Percentiles rank a stretch among this genome's conserved stretches.
phyloP scores from a whole-genome alignment of 2,888 invertebrate species.

The Dynastes maya region DNA sequence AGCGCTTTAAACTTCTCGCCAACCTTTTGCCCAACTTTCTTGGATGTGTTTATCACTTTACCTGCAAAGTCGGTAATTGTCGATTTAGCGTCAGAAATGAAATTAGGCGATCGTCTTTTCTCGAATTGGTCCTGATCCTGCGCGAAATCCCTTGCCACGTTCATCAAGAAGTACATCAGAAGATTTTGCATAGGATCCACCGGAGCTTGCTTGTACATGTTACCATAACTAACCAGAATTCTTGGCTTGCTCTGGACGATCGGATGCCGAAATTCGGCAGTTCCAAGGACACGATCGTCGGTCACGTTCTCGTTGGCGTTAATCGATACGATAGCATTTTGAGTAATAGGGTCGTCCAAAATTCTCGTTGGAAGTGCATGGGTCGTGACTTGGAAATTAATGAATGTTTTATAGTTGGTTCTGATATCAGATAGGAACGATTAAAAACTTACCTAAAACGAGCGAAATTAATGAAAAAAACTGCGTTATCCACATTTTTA shows the following conservation, averaged over 20 bases:
- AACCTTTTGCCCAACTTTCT: slow-evolving; percentile 21
- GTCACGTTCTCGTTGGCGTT: slow-evolving; percentile 9
- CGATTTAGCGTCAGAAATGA: slow-evolving; percentile 34
- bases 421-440: not conserved
- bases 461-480: slow-evolving; percentile 44
- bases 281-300: slow-evolving; percentile 4
- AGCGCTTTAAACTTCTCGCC: slow-evolving; percentile 23
- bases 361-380: slow-evolving; percentile 16
- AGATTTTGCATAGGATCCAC: slow-evolving; percentile 47
- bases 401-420: not conserved
- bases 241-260: slow-evolving; percentile 41
- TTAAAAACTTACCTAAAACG: slow-evolving; percentile 31
- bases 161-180: slow-evolving; percentile 48
- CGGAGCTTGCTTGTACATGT: slow-evolving; percentile 45
- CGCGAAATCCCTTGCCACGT: slow-evolving; percentile 47
- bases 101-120: slow-evolving; percentile 44
- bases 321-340: slow-evolving; percentile 27
- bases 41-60: slow-evolving; percentile 40
- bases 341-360: slow-evolving; percentile 17
- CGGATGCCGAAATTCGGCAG: not conserved
- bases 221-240: slow-evolving; percentile 47
- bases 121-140: slow-evolving; percentile 45
- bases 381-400: slow-evolving; percentile 11
- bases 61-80: slow-evolving; percentile 18
- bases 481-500: slow-evolving; percentile 39